These are phyloP conservation scores for Nesometra sesokonis DNA, from an alignment of 35 echinoderm and acorn worm genomes.

Conservation along the genomic window DNA sequence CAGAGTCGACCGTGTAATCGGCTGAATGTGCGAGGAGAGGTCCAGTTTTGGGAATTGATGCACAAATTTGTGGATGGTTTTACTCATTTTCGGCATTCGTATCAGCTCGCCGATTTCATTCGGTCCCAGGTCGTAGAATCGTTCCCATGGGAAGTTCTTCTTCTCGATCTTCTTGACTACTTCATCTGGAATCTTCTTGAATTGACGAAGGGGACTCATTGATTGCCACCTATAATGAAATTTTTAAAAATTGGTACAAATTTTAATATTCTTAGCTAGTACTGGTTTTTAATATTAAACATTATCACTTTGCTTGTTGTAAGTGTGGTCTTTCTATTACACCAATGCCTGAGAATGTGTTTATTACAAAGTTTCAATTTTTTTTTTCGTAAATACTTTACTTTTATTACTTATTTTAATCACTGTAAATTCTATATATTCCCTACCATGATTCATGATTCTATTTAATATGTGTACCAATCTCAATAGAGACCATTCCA, in stretches of 20 bases:
- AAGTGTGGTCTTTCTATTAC: no score
- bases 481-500: no score
- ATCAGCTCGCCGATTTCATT: conserved; percentile 98
- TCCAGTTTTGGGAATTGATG: conserved; percentile 94
- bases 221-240: conserved; percentile 85
- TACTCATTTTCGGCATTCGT: conserved; percentile 99
- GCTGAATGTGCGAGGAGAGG: conserved; percentile 88
- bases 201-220: conserved; percentile 94
- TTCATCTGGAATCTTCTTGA: conserved; percentile 93
- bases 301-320: no score
- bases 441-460: no score
- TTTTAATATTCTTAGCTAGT: no score
- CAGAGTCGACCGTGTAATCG: conserved; percentile 88
- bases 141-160: conserved; percentile 99
- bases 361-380: no score
- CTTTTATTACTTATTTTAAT: no score
- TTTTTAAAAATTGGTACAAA: background rate
- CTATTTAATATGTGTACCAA: no score
- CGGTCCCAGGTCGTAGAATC: conserved; percentile 93
- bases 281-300: no score
- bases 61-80: conserved; percentile 98
- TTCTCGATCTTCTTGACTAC: conserved; percentile 97
- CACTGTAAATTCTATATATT: no score
- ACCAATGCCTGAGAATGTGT: no score
- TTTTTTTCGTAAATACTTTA: no score